A percentile compares a stretch with the other conserved stretches of the same genome.
Conservation (phyloP, 2,888 invertebrate genomes). For the Serrognathus titanus region DNA sequence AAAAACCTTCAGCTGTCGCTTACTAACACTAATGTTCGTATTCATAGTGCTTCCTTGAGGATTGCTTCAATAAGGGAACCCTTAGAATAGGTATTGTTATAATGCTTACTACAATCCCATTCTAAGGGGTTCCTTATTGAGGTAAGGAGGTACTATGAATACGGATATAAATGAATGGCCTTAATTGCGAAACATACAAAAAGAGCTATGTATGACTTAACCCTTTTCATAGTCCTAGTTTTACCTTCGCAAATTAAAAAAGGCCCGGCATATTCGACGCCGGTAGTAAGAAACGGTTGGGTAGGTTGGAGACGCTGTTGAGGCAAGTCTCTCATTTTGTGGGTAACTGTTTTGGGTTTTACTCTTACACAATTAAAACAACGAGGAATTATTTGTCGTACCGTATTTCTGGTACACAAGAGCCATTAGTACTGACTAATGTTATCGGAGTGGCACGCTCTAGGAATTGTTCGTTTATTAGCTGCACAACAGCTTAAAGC, state of each 20-base stretch:
- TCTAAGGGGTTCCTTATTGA: too few species aligned
- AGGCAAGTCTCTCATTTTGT: conserved; percentile 14
- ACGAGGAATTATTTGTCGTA: background rate
- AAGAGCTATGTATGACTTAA: conserved; percentile 26
- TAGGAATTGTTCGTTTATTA: too few species aligned
- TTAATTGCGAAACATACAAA: conserved; percentile 36
- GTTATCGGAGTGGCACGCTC: too few species aligned
- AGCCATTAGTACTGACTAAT: conserved; percentile 8
- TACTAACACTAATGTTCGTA: conserved; percentile 36
- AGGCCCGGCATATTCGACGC: conserved; percentile 21
- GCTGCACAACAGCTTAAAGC: too few species aligned
- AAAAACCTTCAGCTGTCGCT: conserved; percentile 33
- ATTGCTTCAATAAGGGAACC: too few species aligned
- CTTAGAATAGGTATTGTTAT: too few species aligned
- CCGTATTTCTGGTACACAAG: conserved; percentile 7
- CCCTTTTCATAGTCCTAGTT: conserved; percentile 6
- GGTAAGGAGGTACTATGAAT: too few species aligned
- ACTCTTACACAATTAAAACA: conserved; percentile 12
- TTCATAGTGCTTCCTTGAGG: too few species aligned
- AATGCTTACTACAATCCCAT: too few species aligned
- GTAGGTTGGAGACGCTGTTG: background rate
- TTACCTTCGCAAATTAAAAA: conserved; percentile 15
- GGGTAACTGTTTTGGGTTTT: background rate
- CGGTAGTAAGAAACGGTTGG: conserved; percentile 8
- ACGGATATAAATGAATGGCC: conserved; percentile 38